phyloP scores from a whole-genome alignment of 2,888 invertebrate genomes.

The Sminthurinus aureus region DNA sequence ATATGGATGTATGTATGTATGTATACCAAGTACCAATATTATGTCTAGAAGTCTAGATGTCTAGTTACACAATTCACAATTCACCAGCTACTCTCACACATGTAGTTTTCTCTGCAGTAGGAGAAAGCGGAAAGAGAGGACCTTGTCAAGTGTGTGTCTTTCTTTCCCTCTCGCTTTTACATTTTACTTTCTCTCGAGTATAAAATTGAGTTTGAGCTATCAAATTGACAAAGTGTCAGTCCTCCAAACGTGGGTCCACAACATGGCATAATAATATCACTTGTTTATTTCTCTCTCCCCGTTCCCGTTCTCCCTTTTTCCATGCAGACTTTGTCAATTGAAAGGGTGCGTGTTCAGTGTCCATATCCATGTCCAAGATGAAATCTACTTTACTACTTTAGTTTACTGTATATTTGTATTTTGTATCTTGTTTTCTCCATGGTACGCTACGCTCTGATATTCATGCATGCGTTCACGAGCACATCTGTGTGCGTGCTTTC shows the following conservation, averaged over 20 bases:
- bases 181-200: background rate
- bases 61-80: no score
- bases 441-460: background rate
- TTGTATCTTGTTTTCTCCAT: background rate
- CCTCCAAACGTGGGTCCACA: background rate
- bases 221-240: background rate
- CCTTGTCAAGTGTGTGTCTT: no score
- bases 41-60: no score
- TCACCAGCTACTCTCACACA: no score
- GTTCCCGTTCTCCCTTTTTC: background rate
- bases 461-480: background rate
- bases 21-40: background rate
- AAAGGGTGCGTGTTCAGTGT: background rate
- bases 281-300: background rate
- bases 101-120: no score
- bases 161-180: background rate
- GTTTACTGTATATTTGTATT: background rate
- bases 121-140: no score
- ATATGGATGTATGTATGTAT: background rate
- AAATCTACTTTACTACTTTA: background rate
- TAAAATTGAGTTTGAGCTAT: constrained; percentile 11
- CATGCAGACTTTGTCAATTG: background rate
- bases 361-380: background rate
- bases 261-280: background rate
- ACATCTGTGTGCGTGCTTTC: no score